Conservation (phyloP, 2,888 invertebrate species). For the Tipula vernalis region DNA sequence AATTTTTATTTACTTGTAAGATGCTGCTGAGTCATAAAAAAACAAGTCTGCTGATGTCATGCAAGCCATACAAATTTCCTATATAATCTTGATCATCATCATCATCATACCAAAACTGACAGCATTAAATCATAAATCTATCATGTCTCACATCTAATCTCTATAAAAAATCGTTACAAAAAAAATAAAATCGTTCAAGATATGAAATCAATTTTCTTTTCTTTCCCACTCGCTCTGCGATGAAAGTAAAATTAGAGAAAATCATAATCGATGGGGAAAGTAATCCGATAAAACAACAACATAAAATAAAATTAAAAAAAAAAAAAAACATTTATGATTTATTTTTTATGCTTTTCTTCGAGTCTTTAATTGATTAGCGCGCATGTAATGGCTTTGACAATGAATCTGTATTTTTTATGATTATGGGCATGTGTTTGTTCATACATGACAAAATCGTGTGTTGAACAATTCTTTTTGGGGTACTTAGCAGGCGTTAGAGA, state of each 20-base stretch:
- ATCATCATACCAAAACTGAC: background rate
- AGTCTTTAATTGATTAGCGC: background rate
- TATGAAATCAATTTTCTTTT: background rate
- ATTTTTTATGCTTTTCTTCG: background rate
- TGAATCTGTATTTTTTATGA: background rate
- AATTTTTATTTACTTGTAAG: background rate
- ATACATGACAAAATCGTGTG: background rate
- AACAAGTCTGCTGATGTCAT: background rate
- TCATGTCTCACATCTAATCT: background rate
- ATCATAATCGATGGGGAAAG: background rate
- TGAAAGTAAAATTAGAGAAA: slow-evolving; percentile 4
- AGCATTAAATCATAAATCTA: background rate
- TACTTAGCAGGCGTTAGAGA: too few species aligned
- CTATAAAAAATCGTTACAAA: background rate
- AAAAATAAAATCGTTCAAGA: background rate
- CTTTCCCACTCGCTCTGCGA: background rate
- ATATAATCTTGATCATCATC: background rate
- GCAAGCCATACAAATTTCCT: background rate
- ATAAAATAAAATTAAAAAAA: too few species aligned
- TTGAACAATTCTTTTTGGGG: too few species aligned
- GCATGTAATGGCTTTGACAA: background rate
- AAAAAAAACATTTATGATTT: background rate
- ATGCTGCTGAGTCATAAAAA: background rate
- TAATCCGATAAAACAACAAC: background rate
- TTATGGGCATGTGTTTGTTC: background rate